Evolutionary conservation across 2,888 invertebrate genomes (phyloP).

Genomic region (Oscheius sp.): DNA sequence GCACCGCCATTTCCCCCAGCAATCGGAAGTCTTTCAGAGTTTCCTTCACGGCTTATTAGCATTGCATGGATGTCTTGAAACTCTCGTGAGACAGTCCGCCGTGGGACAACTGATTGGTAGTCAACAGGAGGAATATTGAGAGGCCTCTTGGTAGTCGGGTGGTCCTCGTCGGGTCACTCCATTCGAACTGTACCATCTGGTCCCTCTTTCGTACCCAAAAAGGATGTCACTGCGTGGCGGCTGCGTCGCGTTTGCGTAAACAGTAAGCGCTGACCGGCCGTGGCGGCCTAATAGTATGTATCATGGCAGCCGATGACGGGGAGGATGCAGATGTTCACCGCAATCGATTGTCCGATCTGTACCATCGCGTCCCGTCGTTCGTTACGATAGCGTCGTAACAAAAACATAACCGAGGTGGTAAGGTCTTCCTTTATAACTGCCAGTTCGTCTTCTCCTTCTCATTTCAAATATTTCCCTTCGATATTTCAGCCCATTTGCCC

Average conservation of each 20-base stretch:
- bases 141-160: too few species aligned
- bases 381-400: too few species aligned
- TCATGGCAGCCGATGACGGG: neutral
- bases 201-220: neutral
- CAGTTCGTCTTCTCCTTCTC: neutral
- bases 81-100: too few species aligned
- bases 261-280: slow-evolving; percentile 21
- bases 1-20: too few species aligned
- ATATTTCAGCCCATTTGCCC: neutral
- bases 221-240: slow-evolving; percentile 9
- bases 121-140: too few species aligned
- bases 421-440: neutral
- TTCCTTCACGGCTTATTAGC: too few species aligned
- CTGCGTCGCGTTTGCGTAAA: slow-evolving; percentile 24
- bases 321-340: slow-evolving; percentile 19
- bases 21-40: too few species aligned
- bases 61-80: too few species aligned
- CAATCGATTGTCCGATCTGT: slow-evolving; percentile 26
- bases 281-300: slow-evolving; percentile 27
- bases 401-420: neutral
- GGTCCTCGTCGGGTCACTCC: too few species aligned
- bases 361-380: neutral
- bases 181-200: too few species aligned
- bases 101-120: too few species aligned
- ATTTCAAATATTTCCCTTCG: neutral